A percentile compares a stretch with the other conserved stretches of the same genome.
These are phyloP conservation scores for Onychomys leucogaster DNA, from an alignment of 2,797 vertebrate species.

Conservation along the genomic window DNA sequence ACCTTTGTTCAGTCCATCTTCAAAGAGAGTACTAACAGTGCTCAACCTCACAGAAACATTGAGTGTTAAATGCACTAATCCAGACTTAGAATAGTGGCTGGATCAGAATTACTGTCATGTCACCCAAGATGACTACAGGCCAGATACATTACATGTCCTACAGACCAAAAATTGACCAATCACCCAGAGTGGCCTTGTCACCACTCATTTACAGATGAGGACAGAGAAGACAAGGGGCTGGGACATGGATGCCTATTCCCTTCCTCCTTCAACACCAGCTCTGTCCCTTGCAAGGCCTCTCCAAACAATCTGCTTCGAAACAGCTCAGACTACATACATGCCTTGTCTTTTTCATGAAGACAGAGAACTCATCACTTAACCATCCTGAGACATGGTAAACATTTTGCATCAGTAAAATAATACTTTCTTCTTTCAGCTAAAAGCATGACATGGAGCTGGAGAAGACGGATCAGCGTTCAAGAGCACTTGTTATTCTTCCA, in stretches of 20 bases:
- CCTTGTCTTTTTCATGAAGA: neutral
- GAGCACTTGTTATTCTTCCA: neutral
- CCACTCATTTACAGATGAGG: neutral
- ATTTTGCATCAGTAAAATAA: neutral
- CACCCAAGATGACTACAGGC: neutral
- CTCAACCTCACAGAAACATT: neutral
- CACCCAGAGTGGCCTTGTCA: neutral
- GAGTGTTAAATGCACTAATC: neutral
- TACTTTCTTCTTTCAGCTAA: slow-evolving; percentile 1
- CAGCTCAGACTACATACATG: neutral
- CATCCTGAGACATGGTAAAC: too few relatives aligned
- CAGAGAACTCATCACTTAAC: neutral
- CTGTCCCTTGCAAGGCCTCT: neutral
- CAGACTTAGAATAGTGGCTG: neutral
- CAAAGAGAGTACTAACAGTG: neutral
- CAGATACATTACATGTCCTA: neutral
- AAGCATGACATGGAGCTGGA: neutral
- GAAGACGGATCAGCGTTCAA: neutral
- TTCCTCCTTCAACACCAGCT: neutral
- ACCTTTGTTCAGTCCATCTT: neutral
- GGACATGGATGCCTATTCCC: neutral
- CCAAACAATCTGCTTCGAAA: neutral
- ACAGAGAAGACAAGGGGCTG: neutral
- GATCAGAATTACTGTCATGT: neutral
- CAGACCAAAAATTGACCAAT: neutral